Evolutionary conservation across 2,113 vertebrate genomes (phyloP), one percentile per base, ranked within the genome.

Genomic region (Colaptes auratus): DNA sequence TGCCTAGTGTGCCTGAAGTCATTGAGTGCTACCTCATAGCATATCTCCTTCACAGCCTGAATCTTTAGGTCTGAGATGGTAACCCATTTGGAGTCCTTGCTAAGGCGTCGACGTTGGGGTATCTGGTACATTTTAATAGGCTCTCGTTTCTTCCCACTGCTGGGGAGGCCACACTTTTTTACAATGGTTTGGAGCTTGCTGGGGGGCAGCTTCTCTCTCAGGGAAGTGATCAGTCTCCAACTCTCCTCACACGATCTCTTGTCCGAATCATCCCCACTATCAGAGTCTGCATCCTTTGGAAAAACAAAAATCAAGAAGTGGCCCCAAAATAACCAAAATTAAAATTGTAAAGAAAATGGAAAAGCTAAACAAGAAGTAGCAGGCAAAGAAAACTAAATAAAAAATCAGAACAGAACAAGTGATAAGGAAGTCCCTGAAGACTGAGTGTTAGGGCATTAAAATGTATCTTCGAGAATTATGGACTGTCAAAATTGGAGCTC

Each of bases 231-330:
- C 97, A 99, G 98, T 98, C 99, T 99, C 99, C 99, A 99, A 98
- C 99, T 99, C 97, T 99, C 99, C 96, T 99, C 99, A 89, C 99
- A 99, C 96, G 99, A 99, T 96, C 99, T 98, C 98, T 99, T 99
- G 99, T 99, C 99, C 97, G 99, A 99, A 98, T 99, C 99, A 98
- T 99, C 99, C 94, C 99, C 99, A 99, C 99, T 99, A 99, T 99
- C 99, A 98, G 99, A 99, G 98, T 99, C 99, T 97, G 99, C 99
- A 96, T 99, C 99, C 99, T 99, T 99, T 98, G 98, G 96, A 97
- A 97, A 99, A 98, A 98, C 98, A 99, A 99, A 98, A 98, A 99
- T 98, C 98, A 99, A 98, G 99, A 98, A 98, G 98, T 98, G 98
- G 98, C 99, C 98, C 98, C 98, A 97, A 98, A 98, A 98, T 97